These are phyloP conservation scores for Oophaga sylvatica DNA, from an alignment of 2,797 vertebrate genomes.

Conservation along the genomic window DNA sequence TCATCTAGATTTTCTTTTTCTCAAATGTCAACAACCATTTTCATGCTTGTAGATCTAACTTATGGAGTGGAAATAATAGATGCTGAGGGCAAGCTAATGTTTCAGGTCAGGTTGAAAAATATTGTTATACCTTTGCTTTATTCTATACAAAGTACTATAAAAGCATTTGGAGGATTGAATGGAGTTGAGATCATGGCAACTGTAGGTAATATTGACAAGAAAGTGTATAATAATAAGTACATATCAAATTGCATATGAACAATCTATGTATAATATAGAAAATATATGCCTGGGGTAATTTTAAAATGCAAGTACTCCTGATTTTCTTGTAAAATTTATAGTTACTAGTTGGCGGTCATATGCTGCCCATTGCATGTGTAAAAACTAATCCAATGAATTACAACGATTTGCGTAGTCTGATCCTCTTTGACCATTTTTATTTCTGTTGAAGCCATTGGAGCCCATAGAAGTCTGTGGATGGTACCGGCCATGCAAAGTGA, in stretches of 20 bases:
- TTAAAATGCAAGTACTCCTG: neutral
- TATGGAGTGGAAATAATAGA: conserved; percentile 39
- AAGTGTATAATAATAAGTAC: neutral
- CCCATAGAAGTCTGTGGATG: too few species aligned
- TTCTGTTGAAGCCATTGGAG: too few species aligned
- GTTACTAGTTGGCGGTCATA: too few species aligned
- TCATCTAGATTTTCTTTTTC: conserved; percentile 39
- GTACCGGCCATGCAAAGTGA: too few species aligned
- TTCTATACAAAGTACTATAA: neutral
- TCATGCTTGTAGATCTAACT: conserved; percentile 44
- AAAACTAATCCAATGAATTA: too few species aligned
- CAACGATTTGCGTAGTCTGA: too few species aligned
- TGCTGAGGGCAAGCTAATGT: conserved; percentile 36
- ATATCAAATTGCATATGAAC: neutral
- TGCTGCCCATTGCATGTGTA: too few species aligned
- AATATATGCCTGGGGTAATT: neutral
- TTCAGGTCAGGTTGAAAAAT: conserved; percentile 44
- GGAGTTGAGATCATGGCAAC: neutral
- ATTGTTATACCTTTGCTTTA: conserved; percentile 16
- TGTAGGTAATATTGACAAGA: neutral
- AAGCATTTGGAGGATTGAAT: neutral
- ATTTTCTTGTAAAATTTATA: too few species aligned
- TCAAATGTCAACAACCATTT: conserved; percentile 60
- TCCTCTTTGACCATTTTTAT: too few species aligned
- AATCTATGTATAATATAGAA: neutral